Base-by-base conservation (phyloP, 2,888 invertebrate species). In the Agrypnus murinus region DNA sequence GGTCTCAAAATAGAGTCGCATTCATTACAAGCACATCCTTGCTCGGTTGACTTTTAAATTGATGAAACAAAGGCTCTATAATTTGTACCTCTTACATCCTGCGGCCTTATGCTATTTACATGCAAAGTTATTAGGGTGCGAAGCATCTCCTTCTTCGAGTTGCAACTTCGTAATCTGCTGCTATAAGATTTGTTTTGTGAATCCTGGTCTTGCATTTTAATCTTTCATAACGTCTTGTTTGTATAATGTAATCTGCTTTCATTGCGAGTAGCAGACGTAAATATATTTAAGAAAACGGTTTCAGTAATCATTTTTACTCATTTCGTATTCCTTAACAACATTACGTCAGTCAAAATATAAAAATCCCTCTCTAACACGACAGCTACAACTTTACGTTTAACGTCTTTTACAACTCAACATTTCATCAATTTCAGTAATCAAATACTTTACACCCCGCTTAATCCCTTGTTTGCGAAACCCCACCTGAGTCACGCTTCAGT, bases 391-490 rank as follows among this genome's bases (percentile, higher is more conserved):
- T 40, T 46, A 15, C 14, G 48, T 48, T 17, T 43, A 53, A 50
- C 53, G n/a, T 50, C 31, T 50, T 38, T 14, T 25, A 43, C 25
- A 65, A 15, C 46, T 62, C 63, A 71, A 74, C 77, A 79, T 82
- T 81, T 81, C 81, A 82, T 81, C 81, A 82, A 80, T 82, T 81
- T 80, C 75, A 62, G 78, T 82, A 82, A 82, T 82, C 81, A 80
- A 81, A 82, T 82, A 81, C 79, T 79, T 82, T 78, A 80, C 82
- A 79, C 80, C 78, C 77, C 74, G 80, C 77, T 80, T 78, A 77
- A 79, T 79, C 80, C 77, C 80, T 79, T 81, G 80, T 81, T 79
- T 79, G 78, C 77, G 72, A 73, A 76, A 75, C 79, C 79, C 79
- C 81, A 81, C 80, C 81, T 81, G 81, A 79, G 79, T 77, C 79